Conservation (phyloP, 1,140 invertebrate genomes). For the Penaeus chinensis region DNA sequence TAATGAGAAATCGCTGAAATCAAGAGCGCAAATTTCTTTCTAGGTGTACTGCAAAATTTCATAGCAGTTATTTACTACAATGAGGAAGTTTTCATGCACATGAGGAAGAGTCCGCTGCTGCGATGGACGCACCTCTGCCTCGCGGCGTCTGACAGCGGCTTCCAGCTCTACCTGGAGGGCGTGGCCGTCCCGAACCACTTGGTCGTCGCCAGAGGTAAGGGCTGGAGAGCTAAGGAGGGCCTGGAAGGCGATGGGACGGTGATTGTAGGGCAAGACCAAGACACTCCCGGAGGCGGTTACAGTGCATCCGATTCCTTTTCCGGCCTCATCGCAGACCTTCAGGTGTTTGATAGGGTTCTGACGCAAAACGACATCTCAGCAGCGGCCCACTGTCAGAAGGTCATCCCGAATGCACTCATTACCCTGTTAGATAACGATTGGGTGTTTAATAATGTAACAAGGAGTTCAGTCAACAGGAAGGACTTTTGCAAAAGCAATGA, state of each 20-base stretch:
- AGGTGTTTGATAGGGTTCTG: not conserved
- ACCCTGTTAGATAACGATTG: not conserved
- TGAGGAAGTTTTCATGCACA: too few relatives aligned
- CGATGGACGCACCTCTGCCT: too few relatives aligned
- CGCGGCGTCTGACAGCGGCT: too few relatives aligned
- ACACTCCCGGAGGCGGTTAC: conserved; percentile 1
- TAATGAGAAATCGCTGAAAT: too few relatives aligned
- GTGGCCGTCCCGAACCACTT: too few relatives aligned
- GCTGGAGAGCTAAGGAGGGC: too few relatives aligned
- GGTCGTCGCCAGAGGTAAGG: too few relatives aligned
- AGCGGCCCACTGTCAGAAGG: not conserved
- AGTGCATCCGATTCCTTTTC: not conserved
- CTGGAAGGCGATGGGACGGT: not conserved
- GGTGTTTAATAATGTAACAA: conserved; percentile 15
- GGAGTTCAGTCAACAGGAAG: not conserved
- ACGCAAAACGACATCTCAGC: not conserved
- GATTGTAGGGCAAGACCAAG: conserved; percentile 25
- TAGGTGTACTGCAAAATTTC: too few relatives aligned
- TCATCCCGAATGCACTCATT: not conserved
- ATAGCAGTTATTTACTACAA: too few relatives aligned
- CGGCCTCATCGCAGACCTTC: not conserved
- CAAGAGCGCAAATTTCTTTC: too few relatives aligned
- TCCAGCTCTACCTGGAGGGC: too few relatives aligned
- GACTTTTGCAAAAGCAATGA: not conserved
- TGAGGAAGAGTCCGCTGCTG: too few relatives aligned